phyloP scores from a whole-genome alignment of 2,113 vertebrate species.

The Diadophis punctatus region DNA sequence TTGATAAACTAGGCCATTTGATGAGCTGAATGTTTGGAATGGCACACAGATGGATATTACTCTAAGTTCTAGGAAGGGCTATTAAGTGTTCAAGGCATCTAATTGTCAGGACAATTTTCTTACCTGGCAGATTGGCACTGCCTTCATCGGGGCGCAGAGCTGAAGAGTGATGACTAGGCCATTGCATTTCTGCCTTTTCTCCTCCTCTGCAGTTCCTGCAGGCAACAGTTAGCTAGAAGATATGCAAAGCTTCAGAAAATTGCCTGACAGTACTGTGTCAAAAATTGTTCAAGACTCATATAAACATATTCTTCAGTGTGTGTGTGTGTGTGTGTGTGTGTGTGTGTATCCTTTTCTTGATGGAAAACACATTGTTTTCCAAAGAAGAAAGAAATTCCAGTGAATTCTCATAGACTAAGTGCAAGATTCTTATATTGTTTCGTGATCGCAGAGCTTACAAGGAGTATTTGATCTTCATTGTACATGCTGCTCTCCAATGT shows the following conservation, averaged over 20 bases:
- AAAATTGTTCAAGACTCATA: background rate
- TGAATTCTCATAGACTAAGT: background rate
- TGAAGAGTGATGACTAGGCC: background rate
- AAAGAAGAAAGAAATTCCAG: background rate
- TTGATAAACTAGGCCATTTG: slow-evolving; percentile 68
- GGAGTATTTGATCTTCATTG: background rate
- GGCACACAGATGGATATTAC: slow-evolving; percentile 56
- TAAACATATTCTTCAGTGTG: background rate
- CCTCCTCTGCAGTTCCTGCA: too few relatives aligned
- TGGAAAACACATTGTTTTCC: background rate
- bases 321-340: background rate
- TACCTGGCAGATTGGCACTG: slow-evolving; percentile 59
- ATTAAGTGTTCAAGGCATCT: slow-evolving; percentile 62
- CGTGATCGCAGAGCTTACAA: background rate
- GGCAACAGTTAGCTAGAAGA: background rate
- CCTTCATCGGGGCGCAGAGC: slow-evolving; percentile 40
- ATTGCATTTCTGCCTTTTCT: background rate
- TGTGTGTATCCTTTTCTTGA: background rate
- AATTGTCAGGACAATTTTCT: slow-evolving; percentile 60
- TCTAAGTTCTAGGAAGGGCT: slow-evolving; percentile 62
- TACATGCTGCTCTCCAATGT: background rate
- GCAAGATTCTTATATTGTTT: background rate
- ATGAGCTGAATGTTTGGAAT: slow-evolving; percentile 57
- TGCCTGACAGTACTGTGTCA: background rate
- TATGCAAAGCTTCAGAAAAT: background rate